Base-by-base conservation (phyloP, 2,888 invertebrate genomes). In the Criorhina ranunculi region DNA sequence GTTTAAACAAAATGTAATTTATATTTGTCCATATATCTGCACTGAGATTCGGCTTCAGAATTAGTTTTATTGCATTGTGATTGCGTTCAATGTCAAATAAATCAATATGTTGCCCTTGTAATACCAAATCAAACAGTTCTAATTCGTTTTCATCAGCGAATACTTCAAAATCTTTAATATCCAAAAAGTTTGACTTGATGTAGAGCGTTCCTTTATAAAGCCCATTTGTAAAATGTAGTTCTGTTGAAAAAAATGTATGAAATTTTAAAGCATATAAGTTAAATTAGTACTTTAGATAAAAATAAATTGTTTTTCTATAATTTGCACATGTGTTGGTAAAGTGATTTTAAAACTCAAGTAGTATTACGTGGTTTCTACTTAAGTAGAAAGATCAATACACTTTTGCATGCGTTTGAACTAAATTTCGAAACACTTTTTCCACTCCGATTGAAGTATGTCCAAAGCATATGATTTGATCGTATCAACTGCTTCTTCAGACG, bases 171-270 rank as follows among this genome's bases (percentile, higher is more conserved):
- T 46, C 37, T 7, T 64, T 46, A 5, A 75, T 29, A 6, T 64
- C 37, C 0, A 75, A 9, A 0, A 6, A 9, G n/a, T 37, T 66
- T 11, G 46, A 31, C 3, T 46, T 57, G 4, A 31, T 37, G n/a
- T 7, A 8, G 15, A 75, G 4, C 46, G 44, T 66, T n/a, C 64
- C 66, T 49, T 57, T 11, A 24, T 75, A 66, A 0, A 75, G 9
- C 46, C 11, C n/a, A 6, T 40, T 33, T 46, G 44, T 19, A 46
- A 75, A 66, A 7, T 7, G 17, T 6, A 15, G 5, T 37, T 29
- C 57, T 59, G n/a, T 11, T n/a, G n/a, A n/a, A n/a, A 67, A 67
- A 9, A 37, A 24, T 15, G 12, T 29, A 33, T 2, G n/a, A 19
- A 33, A 49, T 33, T 8, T 37, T 57, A 6, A 60, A 8, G 31